Evolutionary conservation across 2,797 vertebrate genomes (phyloP).

Genomic region (Diglossa cyanea): DNA sequence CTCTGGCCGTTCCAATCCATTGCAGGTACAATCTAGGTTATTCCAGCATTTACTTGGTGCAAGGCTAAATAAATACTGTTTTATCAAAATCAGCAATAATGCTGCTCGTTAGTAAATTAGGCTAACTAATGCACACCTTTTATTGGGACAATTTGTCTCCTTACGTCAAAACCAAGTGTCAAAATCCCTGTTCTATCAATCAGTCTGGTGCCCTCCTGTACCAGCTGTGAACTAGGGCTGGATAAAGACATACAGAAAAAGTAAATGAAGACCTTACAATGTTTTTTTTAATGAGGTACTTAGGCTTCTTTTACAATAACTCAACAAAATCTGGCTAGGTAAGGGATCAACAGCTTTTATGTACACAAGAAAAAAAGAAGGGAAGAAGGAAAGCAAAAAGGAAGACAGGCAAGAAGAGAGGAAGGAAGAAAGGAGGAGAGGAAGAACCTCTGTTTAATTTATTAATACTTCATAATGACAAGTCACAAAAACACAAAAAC

Average conservation of each 20-base stretch:
- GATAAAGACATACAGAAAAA: neutral
- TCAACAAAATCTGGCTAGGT: neutral
- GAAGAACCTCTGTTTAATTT: neutral
- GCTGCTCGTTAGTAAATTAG: neutral
- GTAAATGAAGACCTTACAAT: neutral
- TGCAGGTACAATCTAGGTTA: neutral
- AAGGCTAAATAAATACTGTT: neutral
- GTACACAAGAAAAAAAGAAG: neutral
- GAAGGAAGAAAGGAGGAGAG: neutral
- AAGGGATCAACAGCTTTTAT: neutral
- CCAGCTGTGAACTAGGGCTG: neutral
- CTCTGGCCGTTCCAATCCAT: neutral
- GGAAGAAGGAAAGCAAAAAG: neutral
- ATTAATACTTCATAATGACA: neutral
- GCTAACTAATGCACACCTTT: slow-evolving; percentile 22
- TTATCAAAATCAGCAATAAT: neutral
- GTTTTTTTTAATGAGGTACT: neutral
- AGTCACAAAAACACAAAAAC: neutral
- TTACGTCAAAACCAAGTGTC: slow-evolving; percentile 17
- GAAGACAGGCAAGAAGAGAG: neutral
- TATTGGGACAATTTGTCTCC: slow-evolving; percentile 39
- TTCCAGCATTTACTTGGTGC: neutral
- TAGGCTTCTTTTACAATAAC: neutral
- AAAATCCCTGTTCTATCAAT: neutral
- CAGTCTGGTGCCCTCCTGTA: neutral